These are phyloP conservation scores for Drosophila nr. perissopoda DNA, from an alignment of 2,888 invertebrate genomes.

Conservation along the genomic window DNA sequence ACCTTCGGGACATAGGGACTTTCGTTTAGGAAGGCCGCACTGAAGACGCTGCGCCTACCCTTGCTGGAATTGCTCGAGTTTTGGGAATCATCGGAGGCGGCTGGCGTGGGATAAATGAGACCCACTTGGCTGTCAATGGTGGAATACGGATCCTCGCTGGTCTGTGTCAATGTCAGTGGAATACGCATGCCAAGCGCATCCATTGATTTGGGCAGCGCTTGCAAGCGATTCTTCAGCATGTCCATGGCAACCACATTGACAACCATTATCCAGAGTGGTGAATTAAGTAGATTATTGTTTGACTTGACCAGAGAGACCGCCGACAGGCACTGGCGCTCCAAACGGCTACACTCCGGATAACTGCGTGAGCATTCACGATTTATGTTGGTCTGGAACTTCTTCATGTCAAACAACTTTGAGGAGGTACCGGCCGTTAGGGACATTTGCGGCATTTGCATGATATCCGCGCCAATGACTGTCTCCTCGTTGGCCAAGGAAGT, in stretches of 20 bases:
- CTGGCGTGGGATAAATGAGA: constrained; percentile 82
- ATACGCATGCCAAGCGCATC: constrained; percentile 80
- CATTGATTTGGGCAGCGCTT: constrained; percentile 85
- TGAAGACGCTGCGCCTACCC: constrained; percentile 80
- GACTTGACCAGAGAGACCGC: constrained; percentile 90
- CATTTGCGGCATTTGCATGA: constrained; percentile 88
- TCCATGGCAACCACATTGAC: constrained; percentile 92
- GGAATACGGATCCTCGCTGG: constrained; percentile 84
- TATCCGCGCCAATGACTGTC: constrained; percentile 89
- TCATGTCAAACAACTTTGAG: constrained; percentile 90
- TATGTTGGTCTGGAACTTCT: constrained; percentile 89
- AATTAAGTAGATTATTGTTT: constrained; percentile 88
- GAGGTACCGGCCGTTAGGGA: constrained; percentile 88
- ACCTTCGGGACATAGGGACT: constrained; percentile 84
- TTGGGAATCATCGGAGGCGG: constrained; percentile 80
- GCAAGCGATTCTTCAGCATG: constrained; percentile 90
- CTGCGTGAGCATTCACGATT: constrained; percentile 88
- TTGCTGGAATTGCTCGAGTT: constrained; percentile 79
- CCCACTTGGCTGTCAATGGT: constrained; percentile 85
- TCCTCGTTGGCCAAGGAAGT: constrained; percentile 86
- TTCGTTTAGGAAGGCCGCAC: constrained; percentile 80
- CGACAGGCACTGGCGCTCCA: constrained; percentile 90
- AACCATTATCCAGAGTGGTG: constrained; percentile 92
- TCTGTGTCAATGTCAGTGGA: constrained; percentile 71
- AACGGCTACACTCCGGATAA: constrained; percentile 88